Conservation (phyloP, 1,140 invertebrate genomes). For the Sarcophaga bullata region DNA sequence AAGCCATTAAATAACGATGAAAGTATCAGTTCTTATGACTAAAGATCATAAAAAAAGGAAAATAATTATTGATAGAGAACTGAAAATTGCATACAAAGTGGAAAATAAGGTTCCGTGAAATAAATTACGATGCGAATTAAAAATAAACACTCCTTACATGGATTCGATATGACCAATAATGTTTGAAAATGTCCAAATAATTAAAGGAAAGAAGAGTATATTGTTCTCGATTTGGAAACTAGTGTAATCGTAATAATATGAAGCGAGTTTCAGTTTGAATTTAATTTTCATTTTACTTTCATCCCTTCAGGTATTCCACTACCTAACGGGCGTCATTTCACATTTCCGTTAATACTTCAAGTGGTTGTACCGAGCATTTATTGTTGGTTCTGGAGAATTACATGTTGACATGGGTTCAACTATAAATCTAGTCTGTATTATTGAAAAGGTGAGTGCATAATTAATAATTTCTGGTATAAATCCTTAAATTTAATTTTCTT, state of each 20-base stretch:
- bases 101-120: no score
- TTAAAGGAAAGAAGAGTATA: no score
- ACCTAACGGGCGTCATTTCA: conserved; percentile 83
- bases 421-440: conserved; percentile 90
- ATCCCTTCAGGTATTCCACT: conserved; percentile 81
- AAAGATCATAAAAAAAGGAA: no score
- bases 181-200: no score
- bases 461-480: not conserved
- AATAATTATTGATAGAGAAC: no score
- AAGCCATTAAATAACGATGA: no score
- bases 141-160: no score
- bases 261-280: not conserved
- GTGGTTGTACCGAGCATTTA: conserved; percentile 90
- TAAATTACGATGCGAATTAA: no score
- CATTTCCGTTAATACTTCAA: conserved; percentile 87
- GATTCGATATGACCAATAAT: no score
- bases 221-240: no score
- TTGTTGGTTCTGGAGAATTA: conserved; percentile 85
- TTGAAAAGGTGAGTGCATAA: conserved; percentile 83
- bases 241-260: not conserved
- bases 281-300: conserved; percentile 13
- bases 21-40: no score
- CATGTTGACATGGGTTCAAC: conserved; percentile 90
- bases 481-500: not conserved
- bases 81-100: no score